Evolutionary conservation across 2,113 vertebrate genomes (phyloP).

Genomic region (Craseonycteris thonglongyai): DNA sequence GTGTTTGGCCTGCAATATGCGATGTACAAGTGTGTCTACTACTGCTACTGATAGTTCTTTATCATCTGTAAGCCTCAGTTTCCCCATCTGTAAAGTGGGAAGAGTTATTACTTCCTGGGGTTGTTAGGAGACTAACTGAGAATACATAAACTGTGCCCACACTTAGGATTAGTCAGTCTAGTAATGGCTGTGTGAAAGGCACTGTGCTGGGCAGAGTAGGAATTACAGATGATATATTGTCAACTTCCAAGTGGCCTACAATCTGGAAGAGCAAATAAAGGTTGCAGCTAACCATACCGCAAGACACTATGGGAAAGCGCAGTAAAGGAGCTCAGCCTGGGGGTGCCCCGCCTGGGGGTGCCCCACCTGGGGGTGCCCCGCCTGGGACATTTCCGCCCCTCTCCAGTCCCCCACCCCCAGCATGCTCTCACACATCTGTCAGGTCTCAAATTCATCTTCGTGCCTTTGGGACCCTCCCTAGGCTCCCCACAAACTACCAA

Average conservation of each 20-base stretch:
- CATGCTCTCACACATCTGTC: neutral
- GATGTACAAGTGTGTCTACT: too few relatives aligned
- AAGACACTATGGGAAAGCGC: neutral
- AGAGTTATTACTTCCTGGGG: neutral
- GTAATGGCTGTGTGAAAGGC: neutral
- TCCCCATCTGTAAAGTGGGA: neutral
- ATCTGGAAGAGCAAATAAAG: neutral
- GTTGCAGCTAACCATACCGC: neutral
- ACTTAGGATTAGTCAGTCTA: too few relatives aligned
- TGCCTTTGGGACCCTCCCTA: neutral
- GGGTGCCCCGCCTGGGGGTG: too few relatives aligned
- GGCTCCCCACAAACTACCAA: neutral
- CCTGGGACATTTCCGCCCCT: accelerated
- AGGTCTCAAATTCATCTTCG: neutral
- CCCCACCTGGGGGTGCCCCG: too few relatives aligned
- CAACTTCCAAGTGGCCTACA: neutral
- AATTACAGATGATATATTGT: neutral
- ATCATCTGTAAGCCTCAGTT: neutral
- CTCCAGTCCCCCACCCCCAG: neutral
- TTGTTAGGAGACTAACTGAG: neutral
- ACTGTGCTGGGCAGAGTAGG: neutral
- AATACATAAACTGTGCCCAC: neutral
- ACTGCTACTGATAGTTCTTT: neutral
- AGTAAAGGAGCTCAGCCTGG: neutral
- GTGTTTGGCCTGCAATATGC: too few relatives aligned